phyloP scores from a whole-genome alignment of 2,113 vertebrate species.

The Amphiprion ocellaris region DNA sequence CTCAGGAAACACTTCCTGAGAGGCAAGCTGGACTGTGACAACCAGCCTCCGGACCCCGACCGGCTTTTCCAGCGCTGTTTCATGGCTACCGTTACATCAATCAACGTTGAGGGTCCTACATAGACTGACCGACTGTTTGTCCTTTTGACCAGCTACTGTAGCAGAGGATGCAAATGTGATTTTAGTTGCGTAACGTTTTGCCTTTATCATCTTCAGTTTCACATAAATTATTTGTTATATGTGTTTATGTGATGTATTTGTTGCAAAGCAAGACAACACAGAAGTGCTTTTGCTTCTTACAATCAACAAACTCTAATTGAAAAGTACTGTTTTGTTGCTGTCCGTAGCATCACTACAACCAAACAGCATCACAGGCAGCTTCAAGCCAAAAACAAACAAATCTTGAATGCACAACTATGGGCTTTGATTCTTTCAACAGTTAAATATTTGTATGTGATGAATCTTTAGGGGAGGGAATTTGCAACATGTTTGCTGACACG shows the following conservation, averaged over 20 bases:
- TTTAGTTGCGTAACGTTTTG: background rate
- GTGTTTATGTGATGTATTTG: background rate
- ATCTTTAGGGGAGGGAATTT: background rate
- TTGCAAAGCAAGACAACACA: background rate
- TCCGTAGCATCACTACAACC: background rate
- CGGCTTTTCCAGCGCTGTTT: constrained; percentile 85
- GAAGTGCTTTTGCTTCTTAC: background rate
- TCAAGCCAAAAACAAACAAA: background rate
- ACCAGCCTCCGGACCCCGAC: constrained; percentile 79
- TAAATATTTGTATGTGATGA: background rate
- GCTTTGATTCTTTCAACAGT: background rate
- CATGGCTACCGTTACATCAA: constrained; percentile 78
- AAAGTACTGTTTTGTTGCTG: too few relatives aligned
- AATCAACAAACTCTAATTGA: background rate
- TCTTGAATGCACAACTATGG: background rate
- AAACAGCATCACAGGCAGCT: background rate
- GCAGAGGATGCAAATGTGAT: background rate
- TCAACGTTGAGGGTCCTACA: constrained; percentile 78
- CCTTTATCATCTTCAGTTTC: background rate
- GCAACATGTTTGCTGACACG: background rate
- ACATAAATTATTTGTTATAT: background rate
- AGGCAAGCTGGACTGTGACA: constrained; percentile 82
- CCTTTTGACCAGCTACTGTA: background rate
- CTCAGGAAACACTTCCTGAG: constrained; percentile 81
- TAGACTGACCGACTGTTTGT: constrained; percentile 35